These are phyloP conservation scores for Halesus radiatus DNA, from an alignment of 1,140 invertebrate genomes.

Conservation along the genomic window DNA sequence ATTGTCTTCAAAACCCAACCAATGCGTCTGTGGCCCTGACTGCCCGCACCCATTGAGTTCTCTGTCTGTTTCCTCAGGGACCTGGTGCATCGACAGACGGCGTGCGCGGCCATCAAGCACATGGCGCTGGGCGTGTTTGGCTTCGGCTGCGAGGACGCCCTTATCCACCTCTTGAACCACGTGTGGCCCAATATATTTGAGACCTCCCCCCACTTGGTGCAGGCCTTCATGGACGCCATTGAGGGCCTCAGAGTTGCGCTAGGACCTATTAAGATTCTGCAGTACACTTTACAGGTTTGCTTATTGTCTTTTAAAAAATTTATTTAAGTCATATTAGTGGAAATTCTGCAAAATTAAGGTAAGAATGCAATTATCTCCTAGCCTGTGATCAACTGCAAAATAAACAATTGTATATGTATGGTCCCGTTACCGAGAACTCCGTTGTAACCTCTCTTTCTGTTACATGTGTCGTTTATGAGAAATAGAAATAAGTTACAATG, in stretches of 20 bases:
- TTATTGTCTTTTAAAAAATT: not conserved
- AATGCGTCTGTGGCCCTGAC: not conserved
- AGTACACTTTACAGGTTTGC: slow-evolving; percentile 91
- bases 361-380: too few species aligned
- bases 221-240: slow-evolving; percentile 99
- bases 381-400: too few species aligned
- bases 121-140: slow-evolving; percentile 99
- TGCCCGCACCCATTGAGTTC: slow-evolving; percentile 13
- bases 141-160: slow-evolving; percentile 98
- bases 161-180: slow-evolving; percentile 97
- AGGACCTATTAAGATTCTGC: slow-evolving; percentile 96
- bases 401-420: too few species aligned
- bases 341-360: too few species aligned
- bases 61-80: slow-evolving; percentile 78
- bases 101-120: slow-evolving; percentile 98
- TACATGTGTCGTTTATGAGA: too few species aligned
- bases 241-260: slow-evolving; percentile 96
- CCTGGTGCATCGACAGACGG: slow-evolving; percentile 98
- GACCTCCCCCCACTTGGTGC: slow-evolving; percentile 98
- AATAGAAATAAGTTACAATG: too few species aligned
- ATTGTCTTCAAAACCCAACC: slow-evolving; percentile 4
- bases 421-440: too few species aligned
- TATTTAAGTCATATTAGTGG: too few species aligned
- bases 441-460: too few species aligned
- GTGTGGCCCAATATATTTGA: slow-evolving; percentile 99